Evolutionary conservation across 2,888 invertebrate genomes (phyloP), one percentile per base, ranked within the genome.

Genomic region (Ceraclea dissimilis): DNA sequence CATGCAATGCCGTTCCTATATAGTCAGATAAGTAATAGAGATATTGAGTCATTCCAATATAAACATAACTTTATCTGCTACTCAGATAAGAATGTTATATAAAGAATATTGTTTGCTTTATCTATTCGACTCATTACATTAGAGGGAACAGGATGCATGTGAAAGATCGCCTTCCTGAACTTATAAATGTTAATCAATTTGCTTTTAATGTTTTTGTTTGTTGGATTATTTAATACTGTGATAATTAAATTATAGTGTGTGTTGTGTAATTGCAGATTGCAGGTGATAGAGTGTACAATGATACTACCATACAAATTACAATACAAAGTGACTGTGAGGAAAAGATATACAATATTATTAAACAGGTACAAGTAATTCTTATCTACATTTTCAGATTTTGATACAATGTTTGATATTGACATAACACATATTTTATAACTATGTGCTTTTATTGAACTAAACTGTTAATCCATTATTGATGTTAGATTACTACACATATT

Each of bases 121-220:
- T 39, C 4, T 16, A 39, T n/a, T 26, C 26, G 10, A 26, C 26
- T 26, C 26, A 6, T 26, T 26, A 26, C 26, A 6, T 39, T 13
- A 39, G 16, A 39, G 39, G 26, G 26, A 10, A n/a, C 39, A 39
- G 59, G 68, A 75, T 76, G 76, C 65, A 70, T 65, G 70, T 66
- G 68, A 72, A 70, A 67, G 76, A 77, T 65, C 72, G 76, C 11
- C 72, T 77, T 55, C 69, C 71, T 46, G 76, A 76, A 64, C 68
- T 76, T 57, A 68, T 66, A 56, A 71, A 68, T 53, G 76, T 76
- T 67, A 71, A 39, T 39, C 2, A 73, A 69, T 60, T 47, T 16
- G 34, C n/a, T 33, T 19, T 39, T 16, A 39, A 13, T 47, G n/a
- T 13, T 19, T 21, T 26, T 17, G 31, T 18, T 34, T 22, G 20